These are phyloP conservation scores for Dromaius novaehollandiae DNA, from an alignment of 2,113 vertebrate species.

Conservation along the genomic window DNA sequence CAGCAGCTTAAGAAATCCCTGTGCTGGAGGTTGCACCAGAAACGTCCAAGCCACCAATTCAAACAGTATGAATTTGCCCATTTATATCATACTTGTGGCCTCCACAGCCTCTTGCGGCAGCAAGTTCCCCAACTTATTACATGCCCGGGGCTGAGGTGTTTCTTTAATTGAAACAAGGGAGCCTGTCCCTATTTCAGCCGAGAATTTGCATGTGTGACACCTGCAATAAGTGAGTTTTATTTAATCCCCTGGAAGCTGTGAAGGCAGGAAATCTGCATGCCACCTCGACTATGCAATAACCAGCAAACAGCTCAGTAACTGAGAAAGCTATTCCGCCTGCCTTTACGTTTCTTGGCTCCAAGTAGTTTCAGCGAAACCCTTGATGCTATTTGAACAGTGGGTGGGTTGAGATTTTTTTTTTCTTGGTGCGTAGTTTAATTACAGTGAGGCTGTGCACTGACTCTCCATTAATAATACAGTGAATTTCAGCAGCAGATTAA, in stretches of 20 bases:
- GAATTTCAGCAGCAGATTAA: slow-evolving; percentile 81
- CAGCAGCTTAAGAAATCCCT: not conserved
- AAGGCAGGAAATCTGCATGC: not conserved
- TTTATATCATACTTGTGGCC: not conserved
- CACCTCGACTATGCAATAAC: not conserved
- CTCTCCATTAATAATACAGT: slow-evolving; percentile 87
- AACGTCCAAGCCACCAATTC: not conserved
- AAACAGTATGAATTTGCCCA: not conserved
- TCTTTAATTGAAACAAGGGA: not conserved
- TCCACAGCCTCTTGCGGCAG: not conserved
- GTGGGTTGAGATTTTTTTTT: not conserved
- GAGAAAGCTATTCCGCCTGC: not conserved
- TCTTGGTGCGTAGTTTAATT: slow-evolving; percentile 72
- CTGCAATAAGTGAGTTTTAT: not conserved
- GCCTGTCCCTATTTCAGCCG: not conserved
- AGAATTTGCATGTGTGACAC: not conserved
- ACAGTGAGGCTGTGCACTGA: slow-evolving; percentile 63
- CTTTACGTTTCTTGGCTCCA: slow-evolving; percentile 11
- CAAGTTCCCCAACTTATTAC: not conserved
- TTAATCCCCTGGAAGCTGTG: not conserved
- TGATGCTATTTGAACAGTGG: not conserved
- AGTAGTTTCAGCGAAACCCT: not conserved
- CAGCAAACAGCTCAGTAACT: not conserved
- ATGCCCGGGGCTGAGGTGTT: not conserved
- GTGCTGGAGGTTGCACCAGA: not conserved